Percentiles rank a stretch among this genome's conserved stretches.
phyloP scores from a whole-genome alignment of 2,888 invertebrate genomes.

The Perizoma flavofasciatum region DNA sequence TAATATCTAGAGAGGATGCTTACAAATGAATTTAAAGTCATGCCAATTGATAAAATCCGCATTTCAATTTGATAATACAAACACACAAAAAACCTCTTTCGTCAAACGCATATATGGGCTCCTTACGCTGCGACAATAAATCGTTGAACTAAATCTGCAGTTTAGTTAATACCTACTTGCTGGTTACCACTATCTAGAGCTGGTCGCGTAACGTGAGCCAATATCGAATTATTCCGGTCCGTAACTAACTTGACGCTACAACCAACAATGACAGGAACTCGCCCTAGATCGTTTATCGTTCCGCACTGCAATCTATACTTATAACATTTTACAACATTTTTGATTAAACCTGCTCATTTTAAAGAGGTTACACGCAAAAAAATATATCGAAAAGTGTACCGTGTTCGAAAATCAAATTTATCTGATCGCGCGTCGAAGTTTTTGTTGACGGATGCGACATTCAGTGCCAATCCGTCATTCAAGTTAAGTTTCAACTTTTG shows the following conservation, averaged over 20 bases:
- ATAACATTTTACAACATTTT: not conserved
- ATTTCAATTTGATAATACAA: too few species aligned
- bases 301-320: conserved; percentile 4
- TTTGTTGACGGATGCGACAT: conserved; percentile 1
- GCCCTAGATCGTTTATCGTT: conserved; percentile 26
- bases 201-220: conserved; percentile 45
- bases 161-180: too few species aligned
- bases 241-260: conserved; percentile 44
- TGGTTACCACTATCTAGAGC: too few species aligned
- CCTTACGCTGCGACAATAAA: too few species aligned
- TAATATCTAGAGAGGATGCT: too few species aligned
- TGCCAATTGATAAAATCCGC: too few species aligned
- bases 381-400: not conserved
- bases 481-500: conserved; percentile 18
- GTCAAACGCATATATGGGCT: too few species aligned
- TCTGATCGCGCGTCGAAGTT: not conserved
- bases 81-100: too few species aligned
- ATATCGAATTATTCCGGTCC: conserved; percentile 42
- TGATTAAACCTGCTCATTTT: too few species aligned
- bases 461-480: conserved; percentile 4
- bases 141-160: too few species aligned
- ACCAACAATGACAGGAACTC: conserved; percentile 19
- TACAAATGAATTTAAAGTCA: too few species aligned
- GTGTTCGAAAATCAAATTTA: conserved; percentile 17
- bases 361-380: too few species aligned